Percentiles rank a stretch among this genome's conserved stretches.
These are phyloP conservation scores for Drosophila lacteicornis DNA, from an alignment of 1,140 invertebrate genomes.

Conservation along the genomic window DNA sequence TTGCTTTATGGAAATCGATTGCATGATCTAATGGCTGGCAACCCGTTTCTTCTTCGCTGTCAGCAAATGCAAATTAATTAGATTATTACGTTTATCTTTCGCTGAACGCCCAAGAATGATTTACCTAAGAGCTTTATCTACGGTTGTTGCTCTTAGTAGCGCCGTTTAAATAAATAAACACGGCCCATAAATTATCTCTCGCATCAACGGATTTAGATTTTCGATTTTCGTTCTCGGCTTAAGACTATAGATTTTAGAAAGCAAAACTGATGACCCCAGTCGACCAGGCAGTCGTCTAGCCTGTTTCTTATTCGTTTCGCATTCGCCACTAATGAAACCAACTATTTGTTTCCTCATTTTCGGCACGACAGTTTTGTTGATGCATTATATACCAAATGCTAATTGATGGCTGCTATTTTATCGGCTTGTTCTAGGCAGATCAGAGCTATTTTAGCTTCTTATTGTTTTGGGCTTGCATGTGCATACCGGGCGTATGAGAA, in stretches of 20 bases:
- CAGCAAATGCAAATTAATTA: conserved; percentile 68
- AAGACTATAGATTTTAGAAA: conserved; percentile 44
- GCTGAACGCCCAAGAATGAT: conserved; percentile 67
- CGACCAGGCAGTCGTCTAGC: conserved; percentile 39
- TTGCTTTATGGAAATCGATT: conserved; percentile 58
- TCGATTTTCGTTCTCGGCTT: conserved; percentile 6
- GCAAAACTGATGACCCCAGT: conserved; percentile 51
- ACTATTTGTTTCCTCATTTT: conserved; percentile 55
- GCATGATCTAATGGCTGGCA: conserved; percentile 66
- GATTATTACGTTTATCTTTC: conserved; percentile 66
- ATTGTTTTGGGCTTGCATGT: not conserved
- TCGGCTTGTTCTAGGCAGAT: conserved; percentile 16
- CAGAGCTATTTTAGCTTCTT: conserved; percentile 5
- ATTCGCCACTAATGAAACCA: conserved; percentile 49
- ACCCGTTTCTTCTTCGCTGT: conserved; percentile 34
- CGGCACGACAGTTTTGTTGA: conserved; percentile 33
- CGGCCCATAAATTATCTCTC: conserved; percentile 59
- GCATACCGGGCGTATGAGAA: conserved; percentile 6
- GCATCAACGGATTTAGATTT: conserved; percentile 12
- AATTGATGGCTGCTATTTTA: conserved; percentile 4
- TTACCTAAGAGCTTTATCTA: conserved; percentile 62
- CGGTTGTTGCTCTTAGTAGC: conserved; percentile 57
- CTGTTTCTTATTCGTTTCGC: conserved; percentile 48
- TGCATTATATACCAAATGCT: conserved; percentile 38
- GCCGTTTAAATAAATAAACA: conserved; percentile 66